A percentile compares a stretch with the other conserved stretches of the same genome.
These are phyloP conservation scores for Sciaenops ocellatus DNA, from an alignment of 2,797 vertebrate species.

Conservation along the genomic window DNA sequence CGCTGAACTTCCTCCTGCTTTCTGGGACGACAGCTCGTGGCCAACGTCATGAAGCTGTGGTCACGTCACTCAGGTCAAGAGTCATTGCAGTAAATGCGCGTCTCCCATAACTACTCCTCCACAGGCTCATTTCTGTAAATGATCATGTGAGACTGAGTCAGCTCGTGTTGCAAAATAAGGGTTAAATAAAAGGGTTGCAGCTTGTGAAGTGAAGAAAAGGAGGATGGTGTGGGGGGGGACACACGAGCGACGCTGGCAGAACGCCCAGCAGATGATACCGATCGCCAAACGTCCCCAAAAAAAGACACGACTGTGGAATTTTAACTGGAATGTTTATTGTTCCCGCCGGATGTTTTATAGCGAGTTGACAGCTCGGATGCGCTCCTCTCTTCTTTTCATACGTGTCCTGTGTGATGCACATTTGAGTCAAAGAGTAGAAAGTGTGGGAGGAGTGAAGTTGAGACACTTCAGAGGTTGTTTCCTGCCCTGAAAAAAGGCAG, in stretches of 20 bases:
- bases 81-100: slow-evolving; percentile 8
- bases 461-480: slow-evolving; percentile 39
- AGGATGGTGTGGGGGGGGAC: neutral
- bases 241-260: slow-evolving; percentile 24
- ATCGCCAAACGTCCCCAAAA: slow-evolving; percentile 37
- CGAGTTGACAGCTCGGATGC: neutral
- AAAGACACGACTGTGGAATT: slow-evolving; percentile 54
- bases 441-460: slow-evolving; percentile 26
- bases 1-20: neutral
- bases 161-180: slow-evolving; percentile 36
- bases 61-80: neutral
- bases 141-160: slow-evolving; percentile 36
- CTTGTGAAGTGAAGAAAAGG: neutral
- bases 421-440: slow-evolving; percentile 11
- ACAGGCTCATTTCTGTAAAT: slow-evolving; percentile 19
- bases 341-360: slow-evolving; percentile 12
- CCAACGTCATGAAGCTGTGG: neutral
- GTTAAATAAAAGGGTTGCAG: slow-evolving; percentile 35
- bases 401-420: neutral
- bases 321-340: slow-evolving; percentile 43
- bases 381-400: neutral
- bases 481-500: neutral
- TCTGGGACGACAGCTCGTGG: neutral
- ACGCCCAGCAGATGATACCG: slow-evolving; percentile 53
- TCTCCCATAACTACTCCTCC: slow-evolving; percentile 4